phyloP scores from a whole-genome alignment of 2,888 invertebrate species.

The Tenthredo distinguenda region DNA sequence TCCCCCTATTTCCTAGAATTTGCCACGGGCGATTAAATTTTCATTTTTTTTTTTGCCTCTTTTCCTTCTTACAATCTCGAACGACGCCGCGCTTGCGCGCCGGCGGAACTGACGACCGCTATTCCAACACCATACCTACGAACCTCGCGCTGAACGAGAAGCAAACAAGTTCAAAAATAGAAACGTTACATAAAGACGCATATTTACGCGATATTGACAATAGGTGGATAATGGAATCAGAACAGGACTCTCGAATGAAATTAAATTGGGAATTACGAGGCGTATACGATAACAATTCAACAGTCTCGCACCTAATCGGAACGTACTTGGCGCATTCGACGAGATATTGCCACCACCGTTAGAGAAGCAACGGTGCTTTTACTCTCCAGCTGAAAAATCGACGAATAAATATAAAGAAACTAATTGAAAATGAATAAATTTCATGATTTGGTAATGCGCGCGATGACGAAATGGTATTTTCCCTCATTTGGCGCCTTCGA shows the following conservation, averaged over 20 bases:
- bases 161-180: conserved; percentile 42
- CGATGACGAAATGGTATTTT: background rate
- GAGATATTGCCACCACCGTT: too few relatives aligned
- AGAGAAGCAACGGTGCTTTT: too few relatives aligned
- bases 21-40: background rate
- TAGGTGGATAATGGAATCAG: background rate
- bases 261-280: too few relatives aligned
- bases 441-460: too few relatives aligned
- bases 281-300: conserved; percentile 4
- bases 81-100: background rate
- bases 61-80: background rate
- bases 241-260: background rate
- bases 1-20: background rate
- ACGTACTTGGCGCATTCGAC: too few relatives aligned
- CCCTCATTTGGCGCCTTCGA: background rate
- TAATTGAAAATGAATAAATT: too few relatives aligned
- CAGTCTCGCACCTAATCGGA: background rate
- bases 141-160: background rate
- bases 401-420: too few relatives aligned
- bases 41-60: background rate
- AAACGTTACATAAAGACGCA: conserved; percentile 27
- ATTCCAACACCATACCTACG: background rate
- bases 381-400: too few relatives aligned
- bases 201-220: conserved; percentile 32
- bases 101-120: background rate